These are phyloP conservation scores for Felis catus DNA, from an alignment of 2,113 vertebrate species.

Conservation along the genomic window DNA sequence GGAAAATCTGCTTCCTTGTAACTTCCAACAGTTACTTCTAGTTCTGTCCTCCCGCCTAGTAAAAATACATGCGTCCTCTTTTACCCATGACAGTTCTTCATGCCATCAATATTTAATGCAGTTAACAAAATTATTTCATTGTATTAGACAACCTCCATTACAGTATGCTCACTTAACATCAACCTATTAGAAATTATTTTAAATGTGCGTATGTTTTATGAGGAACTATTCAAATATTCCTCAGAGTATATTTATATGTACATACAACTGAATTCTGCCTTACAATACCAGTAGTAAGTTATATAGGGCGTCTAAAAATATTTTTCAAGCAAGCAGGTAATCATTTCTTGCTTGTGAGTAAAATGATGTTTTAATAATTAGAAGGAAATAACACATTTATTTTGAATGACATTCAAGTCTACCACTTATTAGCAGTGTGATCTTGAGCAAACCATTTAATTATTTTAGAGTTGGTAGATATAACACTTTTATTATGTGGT, in stretches of 20 bases:
- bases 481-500: neutral
- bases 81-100: neutral
- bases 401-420: neutral
- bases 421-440: neutral
- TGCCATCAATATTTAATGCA: neutral
- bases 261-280: neutral
- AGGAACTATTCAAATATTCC: neutral
- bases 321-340: neutral
- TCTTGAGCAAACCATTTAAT: neutral
- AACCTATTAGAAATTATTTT: neutral
- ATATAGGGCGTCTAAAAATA: neutral
- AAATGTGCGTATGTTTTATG: neutral
- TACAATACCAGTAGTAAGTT: neutral
- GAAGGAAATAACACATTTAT: neutral
- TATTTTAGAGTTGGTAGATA: neutral
- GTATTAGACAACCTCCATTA: neutral
- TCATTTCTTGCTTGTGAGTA: neutral
- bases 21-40: neutral
- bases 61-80: neutral
- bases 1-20: neutral
- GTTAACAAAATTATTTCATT: neutral
- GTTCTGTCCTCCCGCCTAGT: neutral
- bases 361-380: neutral
- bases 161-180: neutral
- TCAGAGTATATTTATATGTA: neutral